phyloP scores from a whole-genome alignment of 2,888 invertebrate genomes.

The Aleiodes alternator region DNA sequence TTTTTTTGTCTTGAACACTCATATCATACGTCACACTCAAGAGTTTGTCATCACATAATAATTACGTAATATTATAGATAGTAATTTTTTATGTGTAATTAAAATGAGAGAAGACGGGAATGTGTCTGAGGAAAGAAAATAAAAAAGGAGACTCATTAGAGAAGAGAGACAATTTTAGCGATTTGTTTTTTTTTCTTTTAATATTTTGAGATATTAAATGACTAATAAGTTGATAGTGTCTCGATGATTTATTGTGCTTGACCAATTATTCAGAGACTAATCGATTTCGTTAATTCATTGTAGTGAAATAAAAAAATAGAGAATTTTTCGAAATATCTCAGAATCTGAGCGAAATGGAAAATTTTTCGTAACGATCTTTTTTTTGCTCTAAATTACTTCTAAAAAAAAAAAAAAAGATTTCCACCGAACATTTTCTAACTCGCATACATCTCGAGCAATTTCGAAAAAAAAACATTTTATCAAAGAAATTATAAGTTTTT shows the following conservation, averaged over 20 bases:
- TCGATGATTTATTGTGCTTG: constrained; percentile 2
- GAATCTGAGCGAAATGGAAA: too few relatives aligned
- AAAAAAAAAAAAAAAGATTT: too few relatives aligned
- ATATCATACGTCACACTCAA: constrained; percentile 26
- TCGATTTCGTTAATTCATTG: too few relatives aligned
- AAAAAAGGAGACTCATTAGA: constrained; percentile 24
- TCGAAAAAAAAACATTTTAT: too few relatives aligned
- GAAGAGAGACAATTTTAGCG: constrained; percentile 18
- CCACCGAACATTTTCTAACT: too few relatives aligned
- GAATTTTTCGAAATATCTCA: too few relatives aligned
- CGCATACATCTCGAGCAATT: too few relatives aligned
- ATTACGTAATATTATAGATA: constrained; percentile 14
- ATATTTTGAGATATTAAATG: constrained; percentile 1
- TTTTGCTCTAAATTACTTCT: too few relatives aligned
- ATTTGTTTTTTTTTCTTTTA: background rate
- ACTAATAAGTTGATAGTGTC: constrained; percentile 4
- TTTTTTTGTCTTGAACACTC: constrained; percentile 13
- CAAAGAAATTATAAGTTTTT: too few relatives aligned
- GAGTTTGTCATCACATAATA: constrained; percentile 4
- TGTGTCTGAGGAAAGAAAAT: constrained; percentile 16
- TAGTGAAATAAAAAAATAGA: too few relatives aligned
- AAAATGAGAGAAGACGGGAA: constrained; percentile 23
- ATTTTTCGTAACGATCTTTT: too few relatives aligned
- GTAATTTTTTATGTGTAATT: constrained; percentile 16
- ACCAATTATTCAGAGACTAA: background rate